Evolutionary conservation across 2,113 vertebrate species (phyloP).

Genomic region (Anthoscopus minutus): DNA sequence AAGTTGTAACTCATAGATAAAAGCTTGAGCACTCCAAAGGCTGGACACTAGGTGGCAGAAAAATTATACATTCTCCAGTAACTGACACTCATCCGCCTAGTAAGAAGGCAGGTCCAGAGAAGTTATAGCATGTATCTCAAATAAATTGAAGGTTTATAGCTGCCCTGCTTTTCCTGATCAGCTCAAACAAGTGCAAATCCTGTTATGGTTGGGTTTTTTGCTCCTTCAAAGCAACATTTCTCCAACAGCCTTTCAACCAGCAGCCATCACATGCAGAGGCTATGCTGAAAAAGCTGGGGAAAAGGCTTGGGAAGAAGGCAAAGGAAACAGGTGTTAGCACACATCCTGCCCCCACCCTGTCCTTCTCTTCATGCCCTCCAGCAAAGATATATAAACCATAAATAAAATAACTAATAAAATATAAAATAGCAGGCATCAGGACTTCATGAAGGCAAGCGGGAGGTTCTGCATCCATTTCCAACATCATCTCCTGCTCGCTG

Average conservation of each 20-base stretch:
- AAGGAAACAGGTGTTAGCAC: neutral
- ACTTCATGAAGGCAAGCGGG: neutral
- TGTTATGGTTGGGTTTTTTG: neutral
- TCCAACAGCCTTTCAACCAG: neutral
- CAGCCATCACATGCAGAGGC: neutral
- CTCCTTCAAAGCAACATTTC: neutral
- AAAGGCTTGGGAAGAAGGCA: neutral
- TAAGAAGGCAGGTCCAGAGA: neutral
- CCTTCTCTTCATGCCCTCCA: neutral
- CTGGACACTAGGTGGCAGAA: constrained; percentile 53
- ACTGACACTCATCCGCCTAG: neutral
- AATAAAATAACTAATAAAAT: neutral
- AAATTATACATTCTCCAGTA: neutral
- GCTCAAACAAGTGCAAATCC: neutral
- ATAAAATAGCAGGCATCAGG: neutral
- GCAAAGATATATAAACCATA: neutral
- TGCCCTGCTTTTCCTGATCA: neutral
- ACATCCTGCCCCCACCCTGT: accelerated
- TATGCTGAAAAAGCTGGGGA: neutral
- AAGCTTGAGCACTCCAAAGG: neutral
- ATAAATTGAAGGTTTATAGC: neutral
- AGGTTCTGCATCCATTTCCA: neutral
- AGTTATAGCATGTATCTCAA: neutral
- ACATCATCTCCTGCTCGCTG: neutral
- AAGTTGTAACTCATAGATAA: neutral